Conservation (phyloP, 2,113 vertebrate genomes). For the Cavia aperea region DNA sequence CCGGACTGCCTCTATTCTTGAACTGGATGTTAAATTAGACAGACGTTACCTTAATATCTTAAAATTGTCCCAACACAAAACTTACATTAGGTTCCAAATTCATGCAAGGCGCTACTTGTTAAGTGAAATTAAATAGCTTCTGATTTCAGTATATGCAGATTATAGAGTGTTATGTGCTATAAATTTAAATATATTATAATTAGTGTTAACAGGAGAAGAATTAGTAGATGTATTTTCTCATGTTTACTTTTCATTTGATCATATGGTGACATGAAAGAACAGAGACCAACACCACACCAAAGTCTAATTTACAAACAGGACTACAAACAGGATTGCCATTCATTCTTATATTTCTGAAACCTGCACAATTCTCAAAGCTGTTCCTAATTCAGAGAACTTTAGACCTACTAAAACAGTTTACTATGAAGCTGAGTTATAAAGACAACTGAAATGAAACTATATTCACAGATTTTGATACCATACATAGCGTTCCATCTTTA, state of each 20-base stretch:
- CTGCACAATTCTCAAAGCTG: neutral
- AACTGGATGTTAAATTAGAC: neutral
- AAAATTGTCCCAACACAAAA: neutral
- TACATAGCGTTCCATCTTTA: slow-evolving; percentile 1
- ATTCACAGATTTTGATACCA: neutral
- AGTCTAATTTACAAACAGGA: neutral
- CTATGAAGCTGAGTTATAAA: slow-evolving; percentile 16
- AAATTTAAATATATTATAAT: neutral
- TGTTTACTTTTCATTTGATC: neutral
- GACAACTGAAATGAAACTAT: neutral
- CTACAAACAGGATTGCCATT: neutral
- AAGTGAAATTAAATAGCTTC: neutral
- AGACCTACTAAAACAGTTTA: neutral
- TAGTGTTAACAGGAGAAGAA: neutral
- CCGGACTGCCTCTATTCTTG: neutral
- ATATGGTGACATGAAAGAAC: neutral
- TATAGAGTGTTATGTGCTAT: neutral
- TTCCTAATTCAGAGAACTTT: slow-evolving; percentile 23
- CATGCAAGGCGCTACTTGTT: neutral
- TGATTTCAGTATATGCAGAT: neutral
- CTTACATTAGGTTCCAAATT: neutral
- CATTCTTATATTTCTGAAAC: neutral
- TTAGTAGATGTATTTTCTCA: neutral
- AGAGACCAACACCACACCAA: neutral
- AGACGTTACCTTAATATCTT: neutral